Evolutionary conservation across 2,888 invertebrate species (phyloP).

Genomic region (Hydrotaea diabolus): DNA sequence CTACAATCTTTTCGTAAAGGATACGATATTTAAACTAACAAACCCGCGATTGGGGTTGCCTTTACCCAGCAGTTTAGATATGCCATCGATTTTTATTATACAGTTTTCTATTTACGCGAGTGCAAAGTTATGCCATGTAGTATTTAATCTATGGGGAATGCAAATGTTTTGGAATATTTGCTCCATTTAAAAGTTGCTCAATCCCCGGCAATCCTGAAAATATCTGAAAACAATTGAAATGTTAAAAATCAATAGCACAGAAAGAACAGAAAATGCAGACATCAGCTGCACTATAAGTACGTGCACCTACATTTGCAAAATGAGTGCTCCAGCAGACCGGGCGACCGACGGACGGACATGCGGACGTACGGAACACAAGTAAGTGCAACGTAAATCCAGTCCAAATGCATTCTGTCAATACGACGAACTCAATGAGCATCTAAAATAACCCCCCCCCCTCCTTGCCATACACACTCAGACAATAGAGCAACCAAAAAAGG

Average conservation of each 20-base stretch:
- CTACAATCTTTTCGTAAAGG: too few relatives aligned
- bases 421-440: not conserved
- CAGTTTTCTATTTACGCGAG: not conserved
- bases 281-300: not conserved
- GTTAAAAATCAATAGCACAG: constrained; percentile 35
- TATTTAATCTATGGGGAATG: not conserved
- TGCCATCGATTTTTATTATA: constrained; percentile 3
- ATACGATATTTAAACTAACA: too few relatives aligned
- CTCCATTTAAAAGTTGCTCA: constrained; percentile 2
- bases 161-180: not conserved
- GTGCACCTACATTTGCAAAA: not conserved
- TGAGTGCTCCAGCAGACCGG: not conserved
- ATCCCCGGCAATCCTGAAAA: constrained; percentile 1
- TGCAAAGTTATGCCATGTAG: not conserved
- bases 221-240: constrained; percentile 35
- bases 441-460: too few relatives aligned
- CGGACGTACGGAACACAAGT: not conserved
- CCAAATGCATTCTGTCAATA: constrained; percentile 10
- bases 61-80: too few relatives aligned
- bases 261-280: constrained; percentile 10
- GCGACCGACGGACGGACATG: not conserved
- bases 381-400: constrained; percentile 4
- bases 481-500: not conserved
- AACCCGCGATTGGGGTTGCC: too few relatives aligned
- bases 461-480: not conserved